Percentiles rank a stretch among this genome's conserved stretches.
Evolutionary conservation across 2,797 vertebrate species (phyloP).

Genomic region (Bufotes viridis): DNA sequence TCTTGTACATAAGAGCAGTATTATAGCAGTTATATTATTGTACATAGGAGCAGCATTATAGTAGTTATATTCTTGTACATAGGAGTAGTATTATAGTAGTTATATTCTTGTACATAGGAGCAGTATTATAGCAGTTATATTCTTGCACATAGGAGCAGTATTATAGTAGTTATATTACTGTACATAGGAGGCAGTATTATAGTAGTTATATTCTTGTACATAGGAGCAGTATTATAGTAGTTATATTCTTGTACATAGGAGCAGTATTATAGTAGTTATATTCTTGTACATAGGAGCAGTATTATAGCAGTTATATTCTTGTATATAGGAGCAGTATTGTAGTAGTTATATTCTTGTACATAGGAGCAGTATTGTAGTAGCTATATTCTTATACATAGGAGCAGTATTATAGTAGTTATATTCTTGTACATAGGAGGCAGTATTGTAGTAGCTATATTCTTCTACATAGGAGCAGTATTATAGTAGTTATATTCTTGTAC

Average conservation of each 20-base stretch:
- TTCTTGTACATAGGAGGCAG: not conserved
- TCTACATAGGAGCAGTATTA: constrained; percentile 1
- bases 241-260: constrained; percentile 1
- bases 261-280: constrained; percentile 22
- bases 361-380: not conserved
- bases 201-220: constrained; percentile 2
- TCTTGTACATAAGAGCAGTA: not conserved
- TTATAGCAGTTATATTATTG: not conserved
- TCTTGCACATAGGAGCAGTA: not conserved
- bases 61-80: constrained; percentile 2
- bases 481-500: not conserved
- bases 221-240: constrained; percentile 5
- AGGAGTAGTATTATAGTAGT: not conserved
- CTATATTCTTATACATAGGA: not conserved
- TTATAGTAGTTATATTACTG: constrained; percentile 6
- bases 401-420: not conserved
- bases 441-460: not conserved
- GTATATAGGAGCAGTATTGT: not conserved
- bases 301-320: constrained; percentile 8
- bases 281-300: not conserved
- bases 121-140: constrained; percentile 6
- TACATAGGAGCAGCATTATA: not conserved
- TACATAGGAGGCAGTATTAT: not conserved
- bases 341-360: constrained; percentile 13
- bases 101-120: not conserved